Conservation (phyloP, 2,888 invertebrate species). For the Marronus borbonicus region DNA sequence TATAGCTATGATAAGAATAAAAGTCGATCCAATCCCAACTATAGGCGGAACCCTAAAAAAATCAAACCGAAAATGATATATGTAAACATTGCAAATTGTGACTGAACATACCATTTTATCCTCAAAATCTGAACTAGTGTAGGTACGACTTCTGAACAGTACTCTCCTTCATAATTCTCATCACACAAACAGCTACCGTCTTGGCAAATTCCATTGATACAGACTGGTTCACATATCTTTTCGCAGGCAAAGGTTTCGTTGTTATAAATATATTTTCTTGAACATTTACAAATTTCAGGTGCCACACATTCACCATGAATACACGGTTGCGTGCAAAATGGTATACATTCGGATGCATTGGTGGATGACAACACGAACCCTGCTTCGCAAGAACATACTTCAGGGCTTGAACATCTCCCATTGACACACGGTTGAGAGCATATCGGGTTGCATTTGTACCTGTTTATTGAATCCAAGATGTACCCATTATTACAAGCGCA, state of each 20-base stretch:
- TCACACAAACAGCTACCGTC: constrained; percentile 19
- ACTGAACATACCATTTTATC: constrained; percentile 12
- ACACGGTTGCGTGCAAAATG: constrained; percentile 52
- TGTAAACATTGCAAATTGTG: background rate
- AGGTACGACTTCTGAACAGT: background rate
- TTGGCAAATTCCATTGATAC: constrained; percentile 34
- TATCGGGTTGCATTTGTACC: constrained; percentile 58
- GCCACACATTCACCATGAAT: constrained; percentile 52
- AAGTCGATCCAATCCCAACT: background rate
- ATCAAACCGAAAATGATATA: background rate
- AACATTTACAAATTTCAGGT: constrained; percentile 54
- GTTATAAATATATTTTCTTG: constrained; percentile 53
- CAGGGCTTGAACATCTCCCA: constrained; percentile 59
- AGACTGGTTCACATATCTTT: background rate
- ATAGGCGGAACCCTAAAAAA: background rate
- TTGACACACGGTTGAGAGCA: constrained; percentile 57
- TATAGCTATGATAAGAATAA: background rate
- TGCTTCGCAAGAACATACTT: constrained; percentile 54
- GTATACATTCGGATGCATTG: constrained; percentile 48
- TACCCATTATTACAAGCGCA: constrained; percentile 46
- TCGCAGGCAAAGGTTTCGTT: constrained; percentile 21
- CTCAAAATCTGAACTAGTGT: background rate
- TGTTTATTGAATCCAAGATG: constrained; percentile 18
- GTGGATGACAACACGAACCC: constrained; percentile 46
- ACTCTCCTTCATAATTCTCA: constrained; percentile 4